Percentiles rank a stretch among this genome's conserved stretches.
These are phyloP conservation scores for Sialis lutaria DNA, from an alignment of 2,888 invertebrate genomes.

Conservation along the genomic window DNA sequence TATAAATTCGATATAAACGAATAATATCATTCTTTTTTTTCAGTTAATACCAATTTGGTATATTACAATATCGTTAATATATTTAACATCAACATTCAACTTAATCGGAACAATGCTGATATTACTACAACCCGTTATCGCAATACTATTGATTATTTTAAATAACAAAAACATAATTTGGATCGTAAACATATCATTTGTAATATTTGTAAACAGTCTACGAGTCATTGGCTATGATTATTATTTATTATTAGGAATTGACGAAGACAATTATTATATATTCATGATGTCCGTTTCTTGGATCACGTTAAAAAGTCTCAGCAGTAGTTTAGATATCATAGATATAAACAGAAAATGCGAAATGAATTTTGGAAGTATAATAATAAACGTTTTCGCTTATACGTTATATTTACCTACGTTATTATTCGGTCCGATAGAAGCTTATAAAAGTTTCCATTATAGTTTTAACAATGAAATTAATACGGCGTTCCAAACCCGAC, in stretches of 20 bases:
- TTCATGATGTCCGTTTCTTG: slow-evolving; percentile 42
- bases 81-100: slow-evolving; percentile 30
- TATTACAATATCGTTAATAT: slow-evolving; percentile 28
- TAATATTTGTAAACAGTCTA: slow-evolving; percentile 32
- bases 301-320: slow-evolving; percentile 60
- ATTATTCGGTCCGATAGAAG: slow-evolving; percentile 68
- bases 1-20: too few species aligned
- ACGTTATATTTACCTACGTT: slow-evolving; percentile 70
- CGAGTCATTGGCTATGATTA: slow-evolving; percentile 14
- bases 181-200: slow-evolving; percentile 30
- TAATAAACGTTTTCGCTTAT: slow-evolving; percentile 48
- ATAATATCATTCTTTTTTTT: slow-evolving; percentile 12
- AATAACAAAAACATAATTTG: slow-evolving; percentile 34
- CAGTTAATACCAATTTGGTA: slow-evolving; percentile 36
- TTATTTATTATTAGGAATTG: slow-evolving; percentile 16
- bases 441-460: slow-evolving; percentile 50
- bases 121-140: slow-evolving; percentile 35
- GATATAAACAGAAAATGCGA: slow-evolving; percentile 14
- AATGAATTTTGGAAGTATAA: slow-evolving; percentile 13
- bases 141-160: slow-evolving; percentile 29
- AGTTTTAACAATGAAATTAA: slow-evolving; percentile 21
- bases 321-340: slow-evolving; percentile 46
- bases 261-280: slow-evolving; percentile 28
- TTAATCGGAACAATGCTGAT: slow-evolving; percentile 30
- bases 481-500: slow-evolving; percentile 18